Evolutionary conservation across 2,113 vertebrate species (phyloP), one percentile per base, ranked within the genome.

Genomic region (Cottus gobio): DNA sequence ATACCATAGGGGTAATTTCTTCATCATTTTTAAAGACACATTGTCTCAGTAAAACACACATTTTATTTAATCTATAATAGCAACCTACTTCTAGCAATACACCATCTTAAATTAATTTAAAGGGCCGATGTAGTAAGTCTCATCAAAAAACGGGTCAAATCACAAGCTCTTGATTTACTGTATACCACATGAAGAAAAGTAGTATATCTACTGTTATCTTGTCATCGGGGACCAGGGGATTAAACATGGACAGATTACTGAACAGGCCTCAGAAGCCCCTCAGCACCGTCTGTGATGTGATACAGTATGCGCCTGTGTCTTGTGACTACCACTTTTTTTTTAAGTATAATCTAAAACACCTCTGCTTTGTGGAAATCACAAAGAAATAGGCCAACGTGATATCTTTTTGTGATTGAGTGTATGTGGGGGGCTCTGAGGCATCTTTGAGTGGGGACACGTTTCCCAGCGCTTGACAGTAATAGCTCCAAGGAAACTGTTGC

Each of bases 181-280:
- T 26, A 16, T 1, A 57, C 30, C 39, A 48, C 30, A 18, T 20
- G 22, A 42, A 46, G 31, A 11, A 11, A 30, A 34, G n/a, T 7
- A 58, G 37, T 37, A 0, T 22, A 15, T 54, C 52, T 56, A 44
- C 54, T 66, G 54, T 46, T 67, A 62, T 61, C n/a, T 73, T 37
- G 30, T 74, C 30, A 71, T 56, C 26, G 18, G 1, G 26, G 15
- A 31, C 22, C 8, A 10, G 50, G n/a, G 10, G 48, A 44, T 78
- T 62, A 57, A 62, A 26, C 5, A 37, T 60, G 70, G 50, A 31
- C n/a, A 22, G 60, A 65, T 71, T 78, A 34, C 20, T 34, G 8
- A 57, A 5, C 48, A 46, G 37, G n/a, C 5, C 30, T n/a, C 22
- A 20, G 34, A 8, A 66, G 7, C 39, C 24, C n/a, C 11, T 66